Evolutionary conservation across 2,797 vertebrate genomes (phyloP).

Genomic region (Glossophaga mutica): DNA sequence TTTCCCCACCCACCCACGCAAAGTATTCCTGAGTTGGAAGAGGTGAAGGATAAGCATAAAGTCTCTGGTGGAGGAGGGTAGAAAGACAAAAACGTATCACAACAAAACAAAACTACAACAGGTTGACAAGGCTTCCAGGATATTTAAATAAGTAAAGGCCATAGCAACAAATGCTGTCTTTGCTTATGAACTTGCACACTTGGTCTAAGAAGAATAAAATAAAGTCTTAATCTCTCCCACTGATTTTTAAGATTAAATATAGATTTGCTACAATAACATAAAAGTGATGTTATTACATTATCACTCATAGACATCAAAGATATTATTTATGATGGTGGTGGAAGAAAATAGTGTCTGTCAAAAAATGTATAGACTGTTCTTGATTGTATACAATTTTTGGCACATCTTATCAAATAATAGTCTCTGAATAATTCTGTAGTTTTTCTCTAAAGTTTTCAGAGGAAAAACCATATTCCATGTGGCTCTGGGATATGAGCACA

Average conservation of each 20-base stretch:
- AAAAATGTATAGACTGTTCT: neutral
- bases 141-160: neutral
- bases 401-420: neutral
- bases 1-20: neutral
- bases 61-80: neutral
- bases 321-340: neutral
- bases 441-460: neutral
- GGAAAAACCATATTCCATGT: fast-evolving
- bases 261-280: neutral
- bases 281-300: neutral
- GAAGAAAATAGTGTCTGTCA: neutral
- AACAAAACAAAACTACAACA: neutral
- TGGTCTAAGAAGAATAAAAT: neutral
- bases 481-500: neutral
- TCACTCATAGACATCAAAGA: neutral
- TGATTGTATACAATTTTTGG: neutral
- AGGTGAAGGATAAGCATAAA: fast-evolving
- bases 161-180: neutral
- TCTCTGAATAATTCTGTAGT: neutral
- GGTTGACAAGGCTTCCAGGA: neutral
- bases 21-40: neutral
- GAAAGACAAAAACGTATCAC: neutral
- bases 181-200: neutral
- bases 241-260: neutral
- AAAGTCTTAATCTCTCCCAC: neutral